A percentile compares a stretch with the other conserved stretches of the same genome.
phyloP scores from a whole-genome alignment of 2,888 invertebrate genomes.

The Dusona sp. region DNA sequence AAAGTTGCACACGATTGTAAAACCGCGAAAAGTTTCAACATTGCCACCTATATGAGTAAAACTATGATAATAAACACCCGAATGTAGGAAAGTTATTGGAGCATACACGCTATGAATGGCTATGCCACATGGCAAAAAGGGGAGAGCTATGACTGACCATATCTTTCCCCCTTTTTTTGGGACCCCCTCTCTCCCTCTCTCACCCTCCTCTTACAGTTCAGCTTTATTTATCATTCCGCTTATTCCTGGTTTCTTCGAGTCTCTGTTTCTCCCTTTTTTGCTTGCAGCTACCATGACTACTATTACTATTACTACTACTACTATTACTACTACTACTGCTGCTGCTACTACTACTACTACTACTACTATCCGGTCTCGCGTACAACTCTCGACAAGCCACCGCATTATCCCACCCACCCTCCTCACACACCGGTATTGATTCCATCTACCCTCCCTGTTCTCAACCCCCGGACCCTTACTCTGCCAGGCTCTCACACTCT shows the following conservation, averaged over 20 bases:
- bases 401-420: slow-evolving; percentile 82
- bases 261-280: slow-evolving; percentile 48
- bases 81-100: slow-evolving; percentile 28
- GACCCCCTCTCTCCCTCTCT: slow-evolving; percentile 29
- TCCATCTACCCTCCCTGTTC: slow-evolving; percentile 72
- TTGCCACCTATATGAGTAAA: slow-evolving; percentile 12
- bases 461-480: slow-evolving; percentile 61
- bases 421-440: slow-evolving; percentile 82
- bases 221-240: slow-evolving; percentile 48
- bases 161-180: slow-evolving; percentile 23
- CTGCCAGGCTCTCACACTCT: slow-evolving; percentile 56
- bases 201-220: not conserved
- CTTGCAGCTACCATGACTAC: not conserved
- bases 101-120: not conserved
- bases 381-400: slow-evolving; percentile 81
- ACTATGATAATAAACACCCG: slow-evolving; percentile 34
- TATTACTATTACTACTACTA: slow-evolving; percentile 37
- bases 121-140: slow-evolving; percentile 21
- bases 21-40: slow-evolving; percentile 42
- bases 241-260: slow-evolving; percentile 46
- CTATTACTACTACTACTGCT: slow-evolving; percentile 46
- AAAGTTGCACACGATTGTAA: slow-evolving; percentile 40
- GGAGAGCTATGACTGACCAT: slow-evolving; percentile 41
- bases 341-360: slow-evolving; percentile 41
- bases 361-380: slow-evolving; percentile 66